Evolutionary conservation across 2,797 vertebrate species (phyloP), one percentile per base, ranked within the genome.

Genomic region (Myripristis jacobus): DNA sequence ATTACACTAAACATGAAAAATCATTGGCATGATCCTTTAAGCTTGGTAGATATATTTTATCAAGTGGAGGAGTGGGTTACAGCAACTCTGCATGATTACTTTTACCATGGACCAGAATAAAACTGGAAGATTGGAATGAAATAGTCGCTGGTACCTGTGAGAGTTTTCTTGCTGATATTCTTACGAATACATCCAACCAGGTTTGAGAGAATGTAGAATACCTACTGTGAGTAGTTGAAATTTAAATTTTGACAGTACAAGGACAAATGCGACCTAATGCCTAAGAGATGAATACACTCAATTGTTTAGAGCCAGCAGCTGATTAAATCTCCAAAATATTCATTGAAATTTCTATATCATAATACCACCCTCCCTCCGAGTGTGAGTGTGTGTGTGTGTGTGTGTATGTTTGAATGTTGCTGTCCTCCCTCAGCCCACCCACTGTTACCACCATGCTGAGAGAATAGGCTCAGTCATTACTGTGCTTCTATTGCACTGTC

Each of bases 391-490:
- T 36, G 34, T 36, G 34, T 36, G 34, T 36, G 34, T 36, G 62
- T 55, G 54, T 66, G 15, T 51, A 29, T 41, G 36, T 64, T 71
- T 66, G 22, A 36, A 18, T 55, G 34, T 22, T 56, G 73, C 56
- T 54, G 71, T 71, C 71, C 59, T 77, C 44, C 36, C 62, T 47
- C 72, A 5, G 85, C 70, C 85, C 88, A 67, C 90, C 86, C 69
- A 36, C 88, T 61, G 82, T 54, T 82, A 7, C 75, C 44, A 50
- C 79, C 90, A 91, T 48, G 84, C 92, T 90, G 91, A 18, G 91
- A 68, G 88, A 91, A 91, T 82, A 75, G 85, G 81, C 87, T 91
- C 88, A 75, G 86, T 91, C 91, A 93, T 93, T 92, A 93, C 86
- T 84, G 82, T 36, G 82, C 83, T 82, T 84, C 89, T 81, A 34